Base-by-base conservation (phyloP, 2,797 vertebrate species). In the Poecilia wingei region DNA sequence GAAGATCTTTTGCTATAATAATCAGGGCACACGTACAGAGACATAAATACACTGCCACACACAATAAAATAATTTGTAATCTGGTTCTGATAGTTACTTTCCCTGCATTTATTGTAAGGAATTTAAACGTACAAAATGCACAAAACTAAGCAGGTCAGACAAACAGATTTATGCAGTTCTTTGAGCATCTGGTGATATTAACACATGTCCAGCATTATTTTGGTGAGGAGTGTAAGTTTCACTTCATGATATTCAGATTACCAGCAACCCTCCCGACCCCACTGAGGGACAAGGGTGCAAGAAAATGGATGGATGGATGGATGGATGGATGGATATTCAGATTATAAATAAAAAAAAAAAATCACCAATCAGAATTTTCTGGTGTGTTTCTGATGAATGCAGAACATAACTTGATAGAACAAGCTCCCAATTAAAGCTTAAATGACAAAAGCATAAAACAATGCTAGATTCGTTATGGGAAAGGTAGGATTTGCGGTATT, bases 1-100 rank as follows among this genome's bases (percentile, higher is more conserved):
- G 74, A 66, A 83, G 72, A 77, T 86, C 77, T 71, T 86, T 86
- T 78, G 83, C 77, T 79, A 13, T 86, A 69, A 86, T 89, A 80
- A 87, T 90, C 78, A 28, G 28, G n/a, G 36, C 41, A 78, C 61
- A 76, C 74, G 47, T 25, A 76, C 69, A 81, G 12, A 61, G 28
- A 33, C 59, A 33, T 33, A 61, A 31, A 20, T 9, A 36, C 33
- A 36, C 28, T 33, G 16, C 18, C 33, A 64, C 16, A 20, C 6
- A 8, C 14, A 18, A 16, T 64, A 33, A 33, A 64, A 20, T 14
- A 3, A 64, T 39, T 64, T 64, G 61, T 22, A 7, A 64, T 64
- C 61, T 61, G 6, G 20, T 64, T 33, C 59, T 33, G 12, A 7
- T 3, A 71, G 6, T 46, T 47, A 28, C 33, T 72, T 72, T 10